Evolutionary conservation across 2,797 vertebrate genomes (phyloP).

Genomic region (Cryptoblepharus egeriae): DNA sequence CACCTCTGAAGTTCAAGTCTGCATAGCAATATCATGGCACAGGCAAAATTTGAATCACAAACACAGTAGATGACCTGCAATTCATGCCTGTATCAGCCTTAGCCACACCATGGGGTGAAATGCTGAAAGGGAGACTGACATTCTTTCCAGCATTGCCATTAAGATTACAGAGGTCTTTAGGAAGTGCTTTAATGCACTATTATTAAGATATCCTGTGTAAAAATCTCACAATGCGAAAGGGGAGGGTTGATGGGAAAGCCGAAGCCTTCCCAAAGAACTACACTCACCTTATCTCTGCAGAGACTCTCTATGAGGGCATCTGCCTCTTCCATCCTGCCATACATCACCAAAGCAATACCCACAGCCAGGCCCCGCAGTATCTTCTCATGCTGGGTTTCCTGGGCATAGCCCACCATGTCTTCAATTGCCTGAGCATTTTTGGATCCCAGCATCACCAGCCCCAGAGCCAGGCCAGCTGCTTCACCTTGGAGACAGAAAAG

Average conservation of each 20-base stretch:
- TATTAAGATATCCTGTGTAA: no score
- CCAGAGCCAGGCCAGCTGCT: conserved; percentile 93
- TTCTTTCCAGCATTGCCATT: no score
- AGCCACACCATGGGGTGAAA: neutral
- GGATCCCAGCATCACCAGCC: conserved; percentile 97
- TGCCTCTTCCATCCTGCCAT: conserved; percentile 97
- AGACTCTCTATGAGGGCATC: conserved; percentile 98
- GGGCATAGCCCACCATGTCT: conserved; percentile 98
- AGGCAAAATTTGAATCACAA: no score
- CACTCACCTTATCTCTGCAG: conserved; percentile 93
- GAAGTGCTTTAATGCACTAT: neutral
- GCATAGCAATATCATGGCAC: no score
- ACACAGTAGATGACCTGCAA: neutral
- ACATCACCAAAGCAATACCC: conserved; percentile 98
- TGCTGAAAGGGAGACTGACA: no score
- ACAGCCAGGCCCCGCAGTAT: conserved; percentile 95
- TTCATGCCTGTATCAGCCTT: neutral
- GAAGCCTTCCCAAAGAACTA: neutral
- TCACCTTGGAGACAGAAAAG: conserved; percentile 82
- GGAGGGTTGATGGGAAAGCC: neutral
- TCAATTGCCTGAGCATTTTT: conserved; percentile 99
- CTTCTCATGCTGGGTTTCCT: conserved; percentile 98
- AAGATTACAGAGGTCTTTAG: neutral
- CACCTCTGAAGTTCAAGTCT: no score
- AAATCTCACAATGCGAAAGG: neutral